Evolutionary conservation across 2,888 invertebrate genomes (phyloP).

Genomic region (Drosophila paracracens): DNA sequence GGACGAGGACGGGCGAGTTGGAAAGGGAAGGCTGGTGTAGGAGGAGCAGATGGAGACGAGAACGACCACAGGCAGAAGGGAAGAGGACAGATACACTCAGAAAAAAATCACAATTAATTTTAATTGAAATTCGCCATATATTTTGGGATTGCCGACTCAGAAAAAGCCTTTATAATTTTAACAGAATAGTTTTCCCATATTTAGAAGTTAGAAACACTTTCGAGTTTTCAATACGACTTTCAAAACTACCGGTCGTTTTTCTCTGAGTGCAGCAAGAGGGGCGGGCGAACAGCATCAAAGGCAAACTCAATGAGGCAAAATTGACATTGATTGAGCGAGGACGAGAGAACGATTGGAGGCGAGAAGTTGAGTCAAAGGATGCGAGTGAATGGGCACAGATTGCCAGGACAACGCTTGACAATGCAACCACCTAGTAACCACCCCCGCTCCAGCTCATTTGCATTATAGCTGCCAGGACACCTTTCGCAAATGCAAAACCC

Average conservation of each 20-base stretch:
- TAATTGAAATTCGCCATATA: neutral
- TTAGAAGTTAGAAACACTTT: neutral
- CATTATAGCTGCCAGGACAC: constrained; percentile 29
- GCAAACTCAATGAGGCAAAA: constrained; percentile 45
- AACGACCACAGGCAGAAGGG: neutral
- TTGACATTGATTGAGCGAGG: constrained; percentile 75
- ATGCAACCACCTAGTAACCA: neutral
- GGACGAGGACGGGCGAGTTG: neutral
- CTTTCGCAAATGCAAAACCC: constrained; percentile 27
- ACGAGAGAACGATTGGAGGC: constrained; percentile 7
- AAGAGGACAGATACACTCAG: neutral
- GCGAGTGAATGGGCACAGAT: constrained; percentile 56
- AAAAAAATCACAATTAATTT: neutral
- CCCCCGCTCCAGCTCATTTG: neutral
- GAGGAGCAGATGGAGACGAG: neutral
- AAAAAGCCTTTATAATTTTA: neutral
- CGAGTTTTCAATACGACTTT: neutral
- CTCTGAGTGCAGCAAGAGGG: neutral
- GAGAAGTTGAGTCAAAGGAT: constrained; percentile 24
- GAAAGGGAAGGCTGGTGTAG: no score
- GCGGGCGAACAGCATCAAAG: constrained; percentile 45
- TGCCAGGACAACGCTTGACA: constrained; percentile 37
- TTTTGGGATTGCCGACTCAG: neutral
- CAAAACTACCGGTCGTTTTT: neutral
- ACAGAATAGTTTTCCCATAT: neutral